phyloP scores from a whole-genome alignment of 2,888 invertebrate species.

The Marasmarcha lunaedactyla region DNA sequence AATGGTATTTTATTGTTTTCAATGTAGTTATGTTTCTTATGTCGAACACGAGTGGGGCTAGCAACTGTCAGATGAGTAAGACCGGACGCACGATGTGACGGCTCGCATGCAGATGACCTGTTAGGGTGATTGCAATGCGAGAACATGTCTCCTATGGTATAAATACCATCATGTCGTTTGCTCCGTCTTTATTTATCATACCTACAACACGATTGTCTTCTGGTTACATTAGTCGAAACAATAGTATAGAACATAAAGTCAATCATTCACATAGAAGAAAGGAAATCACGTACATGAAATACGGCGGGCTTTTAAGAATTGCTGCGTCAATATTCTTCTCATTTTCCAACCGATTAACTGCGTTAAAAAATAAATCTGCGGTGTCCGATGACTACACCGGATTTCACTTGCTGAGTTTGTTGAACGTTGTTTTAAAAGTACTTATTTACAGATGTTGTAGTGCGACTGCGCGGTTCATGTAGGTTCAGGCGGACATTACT shows the following conservation, averaged over 20 bases:
- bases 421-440: not conserved
- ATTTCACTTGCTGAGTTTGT: not conserved
- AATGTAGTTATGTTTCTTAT: not conserved
- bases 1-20: not conserved
- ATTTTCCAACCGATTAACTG: slow-evolving; percentile 24
- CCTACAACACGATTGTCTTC: slow-evolving; percentile 46
- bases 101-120: slow-evolving; percentile 53
- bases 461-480: not conserved
- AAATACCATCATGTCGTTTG: slow-evolving; percentile 55
- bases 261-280: slow-evolving; percentile 38
- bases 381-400: too few relatives aligned
- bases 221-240: slow-evolving; percentile 50
- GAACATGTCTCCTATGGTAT: slow-evolving; percentile 54
- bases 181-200: slow-evolving; percentile 44
- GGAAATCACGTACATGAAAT: slow-evolving; percentile 50
- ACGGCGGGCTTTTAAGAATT: slow-evolving; percentile 38
- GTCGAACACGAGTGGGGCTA: not conserved
- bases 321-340: slow-evolving; percentile 24
- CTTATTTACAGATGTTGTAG: not conserved
- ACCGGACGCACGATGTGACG: slow-evolving; percentile 52
- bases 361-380: slow-evolving; percentile 9
- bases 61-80: slow-evolving; percentile 49
- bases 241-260: slow-evolving; percentile 39
- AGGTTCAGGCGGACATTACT: too few relatives aligned
- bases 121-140: slow-evolving; percentile 56